phyloP scores from a whole-genome alignment of 2,888 invertebrate species.

The Hedya salicella region DNA sequence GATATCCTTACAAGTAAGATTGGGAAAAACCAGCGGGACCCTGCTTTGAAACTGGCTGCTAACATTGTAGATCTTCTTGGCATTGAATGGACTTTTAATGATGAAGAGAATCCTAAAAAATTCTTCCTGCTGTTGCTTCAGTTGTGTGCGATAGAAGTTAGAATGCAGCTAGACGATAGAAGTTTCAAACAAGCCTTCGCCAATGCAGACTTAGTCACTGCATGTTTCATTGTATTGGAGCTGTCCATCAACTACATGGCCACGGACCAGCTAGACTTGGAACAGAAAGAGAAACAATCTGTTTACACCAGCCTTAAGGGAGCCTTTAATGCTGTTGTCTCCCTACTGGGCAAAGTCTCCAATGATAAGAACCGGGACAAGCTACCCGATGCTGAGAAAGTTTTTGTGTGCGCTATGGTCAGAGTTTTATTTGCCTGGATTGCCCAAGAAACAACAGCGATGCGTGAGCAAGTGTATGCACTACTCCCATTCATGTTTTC shows the following conservation, averaged over 20 bases:
- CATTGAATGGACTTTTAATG: constrained; percentile 92
- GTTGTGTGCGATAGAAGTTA: constrained; percentile 95
- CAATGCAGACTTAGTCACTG: constrained; percentile 91
- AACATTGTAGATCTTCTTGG: constrained; percentile 92
- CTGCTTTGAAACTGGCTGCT: constrained; percentile 93
- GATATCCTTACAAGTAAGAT: constrained; percentile 95
- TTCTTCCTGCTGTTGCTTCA: constrained; percentile 93
- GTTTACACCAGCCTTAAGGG: constrained; percentile 95
- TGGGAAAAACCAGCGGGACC: constrained; percentile 94
- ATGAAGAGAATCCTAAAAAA: constrained; percentile 92
- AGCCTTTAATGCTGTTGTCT: constrained; percentile 92
- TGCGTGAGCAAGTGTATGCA: constrained; percentile 92
- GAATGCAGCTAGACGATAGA: constrained; percentile 96
- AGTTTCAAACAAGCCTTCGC: constrained; percentile 91
- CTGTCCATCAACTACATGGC: constrained; percentile 91
- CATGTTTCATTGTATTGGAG: constrained; percentile 93
- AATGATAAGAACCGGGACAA: constrained; percentile 90
- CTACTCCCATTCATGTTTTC: constrained; percentile 92
- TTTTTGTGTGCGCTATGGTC: constrained; percentile 93
- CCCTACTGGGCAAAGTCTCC: constrained; percentile 89
- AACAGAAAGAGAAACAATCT: constrained; percentile 95
- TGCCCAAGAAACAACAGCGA: constrained; percentile 95
- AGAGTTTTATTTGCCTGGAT: constrained; percentile 95
- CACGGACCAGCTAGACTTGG: constrained; percentile 92
- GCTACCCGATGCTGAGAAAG: constrained; percentile 88